Conservation (phyloP, 2,113 vertebrate species). For the Sapayoa aenigma region DNA sequence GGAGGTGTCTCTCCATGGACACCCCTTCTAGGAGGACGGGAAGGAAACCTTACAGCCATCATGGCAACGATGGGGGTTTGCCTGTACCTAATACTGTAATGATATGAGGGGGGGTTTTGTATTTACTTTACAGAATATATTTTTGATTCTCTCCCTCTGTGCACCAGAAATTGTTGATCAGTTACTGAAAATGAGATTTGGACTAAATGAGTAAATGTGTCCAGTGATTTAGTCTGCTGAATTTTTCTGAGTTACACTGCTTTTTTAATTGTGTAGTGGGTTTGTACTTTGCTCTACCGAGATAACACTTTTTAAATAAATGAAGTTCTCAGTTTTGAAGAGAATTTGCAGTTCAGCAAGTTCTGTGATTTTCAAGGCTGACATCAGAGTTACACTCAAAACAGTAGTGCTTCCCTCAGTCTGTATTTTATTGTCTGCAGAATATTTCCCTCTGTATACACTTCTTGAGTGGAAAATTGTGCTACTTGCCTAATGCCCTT, state of each 20-base stretch:
- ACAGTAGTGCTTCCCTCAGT: rapidly evolving
- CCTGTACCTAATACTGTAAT: not conserved
- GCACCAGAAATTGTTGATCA: not conserved
- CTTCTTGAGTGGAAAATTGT: not conserved
- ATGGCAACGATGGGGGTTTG: not conserved
- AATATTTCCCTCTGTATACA: not conserved
- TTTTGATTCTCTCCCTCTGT: not conserved
- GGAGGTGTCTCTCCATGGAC: not conserved
- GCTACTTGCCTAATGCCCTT: not conserved
- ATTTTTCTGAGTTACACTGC: not conserved
- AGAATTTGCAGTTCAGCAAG: not conserved
- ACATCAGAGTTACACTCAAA: not conserved
- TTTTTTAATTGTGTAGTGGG: not conserved
- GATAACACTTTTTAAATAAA: not conserved
- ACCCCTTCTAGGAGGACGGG: not conserved
- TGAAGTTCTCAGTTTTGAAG: not conserved
- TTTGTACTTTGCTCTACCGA: not conserved
- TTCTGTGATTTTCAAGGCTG: not conserved
- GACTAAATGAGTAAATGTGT: not conserved
- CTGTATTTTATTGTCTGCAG: not conserved
- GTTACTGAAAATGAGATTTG: not conserved
- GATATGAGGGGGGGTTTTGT: not conserved
- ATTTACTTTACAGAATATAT: not conserved
- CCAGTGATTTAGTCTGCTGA: not conserved
- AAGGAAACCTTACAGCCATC: not conserved